A percentile compares a stretch with the other conserved stretches of the same genome.
phyloP scores from a whole-genome alignment of 1,140 invertebrate species.

The Drosophila ercepeae region DNA sequence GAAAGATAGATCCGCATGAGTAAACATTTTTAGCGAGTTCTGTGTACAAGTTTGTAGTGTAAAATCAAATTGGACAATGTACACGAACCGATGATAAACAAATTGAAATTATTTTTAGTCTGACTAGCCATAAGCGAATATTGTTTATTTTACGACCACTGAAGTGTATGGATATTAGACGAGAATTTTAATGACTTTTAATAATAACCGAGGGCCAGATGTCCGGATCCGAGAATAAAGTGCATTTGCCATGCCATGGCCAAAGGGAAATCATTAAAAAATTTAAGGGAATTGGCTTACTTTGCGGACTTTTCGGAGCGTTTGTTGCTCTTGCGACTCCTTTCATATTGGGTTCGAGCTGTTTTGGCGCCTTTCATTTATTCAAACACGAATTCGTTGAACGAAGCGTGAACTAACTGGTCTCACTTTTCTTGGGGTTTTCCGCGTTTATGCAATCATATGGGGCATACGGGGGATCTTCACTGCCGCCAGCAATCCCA shows the following conservation, averaged over 20 bases:
- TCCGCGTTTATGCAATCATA: constrained; percentile 34
- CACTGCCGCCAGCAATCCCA: constrained; percentile 13
- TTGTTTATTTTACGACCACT: constrained; percentile 73
- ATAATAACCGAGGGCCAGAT: constrained; percentile 64
- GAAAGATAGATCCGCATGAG: constrained; percentile 24
- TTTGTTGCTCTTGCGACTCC: constrained; percentile 69
- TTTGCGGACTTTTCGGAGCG: constrained; percentile 75
- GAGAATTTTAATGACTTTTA: constrained; percentile 67
- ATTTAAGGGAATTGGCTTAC: constrained; percentile 45
- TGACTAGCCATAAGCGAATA: constrained; percentile 24
- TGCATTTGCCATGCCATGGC: constrained; percentile 1
- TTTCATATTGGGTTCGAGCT: constrained; percentile 72
- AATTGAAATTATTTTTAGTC: constrained; percentile 64
- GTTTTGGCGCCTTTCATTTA: constrained; percentile 78
- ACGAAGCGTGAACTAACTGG: not conserved
- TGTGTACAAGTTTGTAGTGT: constrained; percentile 49
- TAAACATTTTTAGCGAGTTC: constrained; percentile 50
- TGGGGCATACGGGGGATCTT: constrained; percentile 1
- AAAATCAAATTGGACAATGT: constrained; percentile 64
- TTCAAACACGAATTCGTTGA: not conserved
- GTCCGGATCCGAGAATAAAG: constrained; percentile 25
- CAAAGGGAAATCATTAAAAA: not conserved
- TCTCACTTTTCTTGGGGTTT: constrained; percentile 22
- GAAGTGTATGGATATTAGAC: constrained; percentile 66
- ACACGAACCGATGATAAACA: constrained; percentile 63